A percentile compares a stretch with the other conserved stretches of the same genome.
phyloP scores from a whole-genome alignment of 2,797 vertebrate species.

The Gymnodraco acuticeps region DNA sequence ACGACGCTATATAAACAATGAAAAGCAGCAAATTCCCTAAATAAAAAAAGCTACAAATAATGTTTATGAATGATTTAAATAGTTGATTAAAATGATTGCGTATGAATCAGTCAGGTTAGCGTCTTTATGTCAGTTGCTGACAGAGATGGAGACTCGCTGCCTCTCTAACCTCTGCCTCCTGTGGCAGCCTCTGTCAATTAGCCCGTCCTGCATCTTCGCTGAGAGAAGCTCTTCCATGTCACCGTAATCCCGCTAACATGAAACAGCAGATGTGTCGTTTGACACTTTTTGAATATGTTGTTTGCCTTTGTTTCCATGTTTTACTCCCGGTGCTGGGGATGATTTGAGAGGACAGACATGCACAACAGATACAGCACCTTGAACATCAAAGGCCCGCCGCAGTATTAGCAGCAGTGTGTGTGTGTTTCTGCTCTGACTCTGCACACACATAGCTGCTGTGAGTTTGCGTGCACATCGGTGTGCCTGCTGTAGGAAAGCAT shows the following conservation, averaged over 20 bases:
- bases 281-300: conserved; percentile 78
- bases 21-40: neutral
- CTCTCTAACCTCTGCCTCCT: conserved; percentile 55
- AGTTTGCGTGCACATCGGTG: conserved; percentile 34
- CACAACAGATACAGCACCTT: conserved; percentile 77
- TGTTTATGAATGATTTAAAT: neutral
- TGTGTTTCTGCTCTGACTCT: conserved; percentile 48
- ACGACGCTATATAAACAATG: neutral
- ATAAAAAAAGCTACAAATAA: neutral
- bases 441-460: conserved; percentile 31
- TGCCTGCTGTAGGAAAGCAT: conserved; percentile 66
- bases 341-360: conserved; percentile 81
- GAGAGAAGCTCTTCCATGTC: conserved; percentile 56
- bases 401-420: conserved; percentile 56
- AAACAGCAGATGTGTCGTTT: conserved; percentile 70
- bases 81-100: neutral
- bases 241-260: conserved; percentile 59
- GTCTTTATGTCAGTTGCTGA: conserved; percentile 1
- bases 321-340: conserved; percentile 70
- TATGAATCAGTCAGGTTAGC: neutral
- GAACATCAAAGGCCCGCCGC: conserved; percentile 78
- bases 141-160: conserved; percentile 35
- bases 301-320: conserved; percentile 83
- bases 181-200: conserved; percentile 69
- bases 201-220: conserved; percentile 55